phyloP scores from a whole-genome alignment of 2,113 vertebrate genomes.

The Isurus oxyrinchus region DNA sequence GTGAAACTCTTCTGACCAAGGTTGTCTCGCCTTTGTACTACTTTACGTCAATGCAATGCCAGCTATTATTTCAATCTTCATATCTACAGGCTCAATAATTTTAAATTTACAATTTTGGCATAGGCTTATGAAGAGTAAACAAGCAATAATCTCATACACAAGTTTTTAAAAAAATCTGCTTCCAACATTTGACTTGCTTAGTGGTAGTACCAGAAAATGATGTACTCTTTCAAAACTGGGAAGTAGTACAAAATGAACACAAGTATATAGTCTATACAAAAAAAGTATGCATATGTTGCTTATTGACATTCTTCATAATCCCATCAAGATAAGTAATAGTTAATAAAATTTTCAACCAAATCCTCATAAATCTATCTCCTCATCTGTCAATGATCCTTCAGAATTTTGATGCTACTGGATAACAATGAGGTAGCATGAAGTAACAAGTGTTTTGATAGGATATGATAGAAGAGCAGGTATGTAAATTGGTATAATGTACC shows the following conservation, averaged over 20 bases:
- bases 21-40: neutral
- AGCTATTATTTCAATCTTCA: conserved; percentile 4
- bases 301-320: neutral
- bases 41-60: neutral
- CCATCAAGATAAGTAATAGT: neutral
- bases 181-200: neutral
- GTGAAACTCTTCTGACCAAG: conserved; percentile 11
- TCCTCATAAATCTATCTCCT: neutral
- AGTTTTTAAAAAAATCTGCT: neutral
- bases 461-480: neutral
- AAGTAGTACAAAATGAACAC: neutral
- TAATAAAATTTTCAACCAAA: conserved; percentile 20
- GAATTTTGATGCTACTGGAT: neutral
- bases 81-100: neutral
- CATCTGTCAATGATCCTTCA: neutral
- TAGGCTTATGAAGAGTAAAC: neutral
- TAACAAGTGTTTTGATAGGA: neutral
- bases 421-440: neutral
- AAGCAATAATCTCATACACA: neutral
- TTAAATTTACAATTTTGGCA: neutral
- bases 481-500: neutral
- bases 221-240: neutral
- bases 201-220: neutral
- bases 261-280: neutral
- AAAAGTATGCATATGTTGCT: neutral